Evolutionary conservation across 2,797 vertebrate species (phyloP).

Genomic region (Anisognathus igniventris): DNA sequence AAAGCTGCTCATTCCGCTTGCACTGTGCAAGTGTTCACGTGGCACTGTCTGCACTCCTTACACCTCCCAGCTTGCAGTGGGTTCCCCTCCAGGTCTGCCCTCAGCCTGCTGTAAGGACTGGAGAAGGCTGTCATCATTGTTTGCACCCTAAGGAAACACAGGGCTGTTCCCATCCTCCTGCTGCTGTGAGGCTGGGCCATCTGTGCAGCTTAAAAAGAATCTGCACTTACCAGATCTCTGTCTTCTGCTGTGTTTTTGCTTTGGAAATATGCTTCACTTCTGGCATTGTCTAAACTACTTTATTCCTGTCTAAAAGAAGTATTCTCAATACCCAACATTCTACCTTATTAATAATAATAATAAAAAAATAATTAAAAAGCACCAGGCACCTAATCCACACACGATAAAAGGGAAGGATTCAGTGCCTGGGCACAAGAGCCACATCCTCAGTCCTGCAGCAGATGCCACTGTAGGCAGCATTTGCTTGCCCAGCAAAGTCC

Average conservation of each 20-base stretch:
- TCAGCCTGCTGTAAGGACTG: neutral
- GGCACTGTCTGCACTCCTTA: neutral
- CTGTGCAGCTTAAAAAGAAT: neutral
- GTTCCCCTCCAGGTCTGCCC: neutral
- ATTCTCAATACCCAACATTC: neutral
- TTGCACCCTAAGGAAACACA: neutral
- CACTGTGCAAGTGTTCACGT: rapidly evolving
- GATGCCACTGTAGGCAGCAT: neutral
- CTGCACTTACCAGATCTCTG: neutral
- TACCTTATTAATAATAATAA: neutral
- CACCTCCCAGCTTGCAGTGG: neutral
- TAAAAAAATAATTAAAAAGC: neutral
- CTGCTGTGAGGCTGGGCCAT: neutral
- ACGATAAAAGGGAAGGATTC: neutral
- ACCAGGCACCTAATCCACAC: neutral
- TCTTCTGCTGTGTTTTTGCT: neutral
- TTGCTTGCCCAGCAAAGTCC: neutral
- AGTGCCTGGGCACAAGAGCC: neutral
- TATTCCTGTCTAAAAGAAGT: neutral
- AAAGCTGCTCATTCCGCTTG: neutral
- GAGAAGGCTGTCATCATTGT: neutral
- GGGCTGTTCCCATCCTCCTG: neutral
- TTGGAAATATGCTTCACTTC: neutral
- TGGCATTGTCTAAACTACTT: neutral
- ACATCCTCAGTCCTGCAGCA: neutral